These are phyloP conservation scores for Neoseiulus cucumeris DNA, from an alignment of 1,140 invertebrate genomes.

Conservation along the genomic window DNA sequence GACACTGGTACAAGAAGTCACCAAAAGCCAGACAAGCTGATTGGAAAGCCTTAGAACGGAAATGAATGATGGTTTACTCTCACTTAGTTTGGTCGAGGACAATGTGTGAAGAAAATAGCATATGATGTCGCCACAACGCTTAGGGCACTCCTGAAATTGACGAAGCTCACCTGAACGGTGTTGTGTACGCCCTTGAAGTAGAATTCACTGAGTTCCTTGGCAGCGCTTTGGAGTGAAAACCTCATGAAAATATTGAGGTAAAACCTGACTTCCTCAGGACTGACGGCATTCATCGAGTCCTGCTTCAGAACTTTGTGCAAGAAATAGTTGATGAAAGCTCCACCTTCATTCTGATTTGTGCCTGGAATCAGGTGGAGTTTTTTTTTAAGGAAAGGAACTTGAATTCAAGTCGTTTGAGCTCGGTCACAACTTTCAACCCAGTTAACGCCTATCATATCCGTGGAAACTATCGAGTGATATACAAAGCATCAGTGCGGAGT, in stretches of 20 bases:
- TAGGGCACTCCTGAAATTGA: not conserved
- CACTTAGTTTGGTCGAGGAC: too few relatives aligned
- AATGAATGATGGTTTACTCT: too few relatives aligned
- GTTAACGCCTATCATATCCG: too few relatives aligned
- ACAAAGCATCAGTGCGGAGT: not conserved
- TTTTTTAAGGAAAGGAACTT: too few relatives aligned
- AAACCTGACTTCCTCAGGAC: not conserved
- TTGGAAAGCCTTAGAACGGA: not conserved
- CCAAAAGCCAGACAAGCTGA: constrained; percentile 13
- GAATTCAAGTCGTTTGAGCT: too few relatives aligned
- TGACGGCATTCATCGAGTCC: not conserved
- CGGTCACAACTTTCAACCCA: too few relatives aligned
- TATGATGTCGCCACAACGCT: too few relatives aligned
- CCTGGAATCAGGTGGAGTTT: not conserved
- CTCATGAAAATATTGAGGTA: not conserved
- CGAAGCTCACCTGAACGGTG: constrained; percentile 1
- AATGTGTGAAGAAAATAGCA: too few relatives aligned
- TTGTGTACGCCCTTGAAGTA: not conserved
- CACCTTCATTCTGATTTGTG: constrained; percentile 8
- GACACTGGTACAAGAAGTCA: constrained; percentile 16
- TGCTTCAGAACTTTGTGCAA: not conserved
- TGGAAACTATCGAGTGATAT: not conserved
- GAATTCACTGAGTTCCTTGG: not conserved
- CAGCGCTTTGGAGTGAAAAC: not conserved
- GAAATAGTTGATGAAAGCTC: not conserved